These are phyloP conservation scores for Emydura subglobosa DNA, from an alignment of 2,113 vertebrate species.

Conservation along the genomic window DNA sequence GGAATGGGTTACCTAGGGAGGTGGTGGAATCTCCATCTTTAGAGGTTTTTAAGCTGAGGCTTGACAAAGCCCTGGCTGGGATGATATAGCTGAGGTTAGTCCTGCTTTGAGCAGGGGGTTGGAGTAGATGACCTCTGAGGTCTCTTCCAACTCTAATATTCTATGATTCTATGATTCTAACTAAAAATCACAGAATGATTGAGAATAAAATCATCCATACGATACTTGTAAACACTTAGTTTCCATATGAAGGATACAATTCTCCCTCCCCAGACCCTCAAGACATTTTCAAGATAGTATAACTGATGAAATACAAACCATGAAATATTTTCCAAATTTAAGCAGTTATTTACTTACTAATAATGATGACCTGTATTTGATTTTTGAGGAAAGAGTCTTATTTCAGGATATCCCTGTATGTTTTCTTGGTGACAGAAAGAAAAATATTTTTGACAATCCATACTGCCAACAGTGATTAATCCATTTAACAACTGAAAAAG, in stretches of 20 bases:
- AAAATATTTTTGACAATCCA: constrained; percentile 94
- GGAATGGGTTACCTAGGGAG: no score
- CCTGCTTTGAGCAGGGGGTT: no score
- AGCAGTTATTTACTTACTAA: constrained; percentile 82
- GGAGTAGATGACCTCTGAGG: no score
- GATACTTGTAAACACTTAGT: background rate
- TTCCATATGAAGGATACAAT: background rate
- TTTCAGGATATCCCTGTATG: constrained; percentile 92
- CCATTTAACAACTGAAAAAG: constrained; percentile 83
- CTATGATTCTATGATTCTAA: background rate
- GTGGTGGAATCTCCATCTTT: no score
- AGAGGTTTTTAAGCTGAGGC: no score
- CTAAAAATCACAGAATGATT: background rate
- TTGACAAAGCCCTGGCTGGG: no score
- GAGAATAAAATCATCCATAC: background rate
- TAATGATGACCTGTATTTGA: constrained; percentile 78
- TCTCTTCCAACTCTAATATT: no score
- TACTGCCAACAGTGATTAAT: constrained; percentile 88
- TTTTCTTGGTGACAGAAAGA: constrained; percentile 90
- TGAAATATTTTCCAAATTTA: background rate
- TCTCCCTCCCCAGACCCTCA: background rate
- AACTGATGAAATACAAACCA: background rate
- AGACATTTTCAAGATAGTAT: background rate
- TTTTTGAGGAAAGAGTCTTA: constrained; percentile 89
- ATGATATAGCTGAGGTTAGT: no score